Base-by-base conservation (phyloP, 2,888 invertebrate genomes). In the Cabera pusaria region DNA sequence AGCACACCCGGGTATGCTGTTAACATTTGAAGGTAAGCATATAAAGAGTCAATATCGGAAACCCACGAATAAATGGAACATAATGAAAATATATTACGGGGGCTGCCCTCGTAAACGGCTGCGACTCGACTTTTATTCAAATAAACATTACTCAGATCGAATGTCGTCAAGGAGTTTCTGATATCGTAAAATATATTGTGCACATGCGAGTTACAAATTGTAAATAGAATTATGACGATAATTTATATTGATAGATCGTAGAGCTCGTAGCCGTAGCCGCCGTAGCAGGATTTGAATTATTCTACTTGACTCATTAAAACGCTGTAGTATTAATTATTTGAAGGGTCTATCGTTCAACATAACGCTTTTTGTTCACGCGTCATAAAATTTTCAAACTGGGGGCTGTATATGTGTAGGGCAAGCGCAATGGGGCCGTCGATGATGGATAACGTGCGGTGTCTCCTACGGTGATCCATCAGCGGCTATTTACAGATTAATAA, bases 31-130 rank as follows among this genome's bases (percentile, higher is more conserved):
- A 78, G 72, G 77, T 75, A 79, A 72, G 68, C 72, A 68, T 70
- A 74, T 75, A 74, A 72, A 77, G 71, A 79, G 68, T 72, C 67
- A 69, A 76, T 80, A 78, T 75, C 72, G 71, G 66, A 60, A 74
- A 64, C 61, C 73, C 64, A 63, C 71, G 71, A 74, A 79, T 76
- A 82, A 82, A 82, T 75, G 72, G 73, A 67, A 79, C 75, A 77
- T 81, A 81, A 83, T 83, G 80, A 79, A 79, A 81, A 83, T 81
- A 83, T 78, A 82, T 79, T 76, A 73, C 71, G 60, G 65, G 60
- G 61, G 53, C 61, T 68, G 70, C 58, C 72, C 66, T 75, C 77
- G 71, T 79, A 79, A 81, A 77, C 72, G 77, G 68, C 62, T 64
- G 64, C 65, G 65, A 66, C 59, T 61, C 67, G 65, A 71, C 76